Conservation (phyloP, 1,140 invertebrate species). For the Anthonomus grandis region DNA sequence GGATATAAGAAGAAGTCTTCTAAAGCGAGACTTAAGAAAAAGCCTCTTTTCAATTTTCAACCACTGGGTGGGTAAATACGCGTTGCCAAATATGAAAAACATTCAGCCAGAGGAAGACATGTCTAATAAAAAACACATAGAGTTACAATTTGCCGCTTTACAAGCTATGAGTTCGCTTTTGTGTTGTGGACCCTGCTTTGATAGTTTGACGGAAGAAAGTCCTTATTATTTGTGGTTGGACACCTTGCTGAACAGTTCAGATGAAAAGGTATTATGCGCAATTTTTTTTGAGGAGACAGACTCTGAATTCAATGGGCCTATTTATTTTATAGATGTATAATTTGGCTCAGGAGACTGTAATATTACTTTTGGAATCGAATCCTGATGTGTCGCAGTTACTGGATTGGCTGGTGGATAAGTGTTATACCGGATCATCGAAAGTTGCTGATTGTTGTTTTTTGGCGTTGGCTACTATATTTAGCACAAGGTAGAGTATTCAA, state of each 20-base stretch:
- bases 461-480: conserved; percentile 93
- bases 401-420: conserved; percentile 97
- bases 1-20: conserved; percentile 77
- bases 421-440: conserved; percentile 82
- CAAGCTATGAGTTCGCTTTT: conserved; percentile 93
- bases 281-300: not conserved
- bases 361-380: conserved; percentile 93
- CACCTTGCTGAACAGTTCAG: conserved; percentile 79
- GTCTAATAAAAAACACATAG: conserved; percentile 54
- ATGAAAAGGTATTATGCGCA: conserved; percentile 70
- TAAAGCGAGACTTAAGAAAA: conserved; percentile 82
- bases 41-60: conserved; percentile 91
- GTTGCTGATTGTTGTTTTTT: conserved; percentile 95
- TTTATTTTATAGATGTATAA: conserved; percentile 72
- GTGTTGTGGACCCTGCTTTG: conserved; percentile 93
- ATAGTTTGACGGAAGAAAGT: conserved; percentile 85
- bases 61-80: conserved; percentile 87
- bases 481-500: conserved; percentile 80
- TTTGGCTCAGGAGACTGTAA: conserved; percentile 88
- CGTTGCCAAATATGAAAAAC: conserved; percentile 43
- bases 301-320: not conserved
- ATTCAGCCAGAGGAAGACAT: conserved; percentile 34
- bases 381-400: conserved; percentile 88
- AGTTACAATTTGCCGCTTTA: conserved; percentile 65
- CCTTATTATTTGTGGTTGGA: conserved; percentile 93